These are phyloP conservation scores for Sinocyclocheilus maitianheensis DNA, from an alignment of 2,113 vertebrate species.

Conservation along the genomic window DNA sequence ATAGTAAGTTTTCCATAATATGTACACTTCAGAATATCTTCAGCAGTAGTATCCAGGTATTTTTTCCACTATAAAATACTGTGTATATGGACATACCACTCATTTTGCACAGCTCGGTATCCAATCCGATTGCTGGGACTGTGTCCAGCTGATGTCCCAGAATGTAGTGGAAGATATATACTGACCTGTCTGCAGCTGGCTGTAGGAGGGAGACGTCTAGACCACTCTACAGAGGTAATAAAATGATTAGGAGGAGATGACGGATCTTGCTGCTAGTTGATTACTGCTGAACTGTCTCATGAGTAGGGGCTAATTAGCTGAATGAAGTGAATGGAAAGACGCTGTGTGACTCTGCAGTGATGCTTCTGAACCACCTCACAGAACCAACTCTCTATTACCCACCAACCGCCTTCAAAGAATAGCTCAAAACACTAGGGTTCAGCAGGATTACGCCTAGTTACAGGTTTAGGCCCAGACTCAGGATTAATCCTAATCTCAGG, in stretches of 20 bases:
- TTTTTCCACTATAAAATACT: neutral
- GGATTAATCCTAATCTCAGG: constrained; percentile 14
- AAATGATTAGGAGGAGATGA: constrained; percentile 64
- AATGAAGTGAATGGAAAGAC: constrained; percentile 58
- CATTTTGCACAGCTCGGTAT: neutral
- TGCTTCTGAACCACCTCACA: constrained; percentile 42
- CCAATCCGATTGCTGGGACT: neutral
- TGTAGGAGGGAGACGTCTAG: constrained; percentile 38
- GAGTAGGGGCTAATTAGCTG: constrained; percentile 64
- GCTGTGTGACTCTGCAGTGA: constrained; percentile 45
- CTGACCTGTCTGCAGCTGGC: constrained; percentile 1
- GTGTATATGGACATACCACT: neutral
- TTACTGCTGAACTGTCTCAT: constrained; percentile 66
- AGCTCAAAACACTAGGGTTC: neutral
- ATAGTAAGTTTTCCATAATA: neutral
- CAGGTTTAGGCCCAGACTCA: neutral
- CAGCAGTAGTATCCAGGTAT: neutral
- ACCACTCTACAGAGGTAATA: constrained; percentile 56
- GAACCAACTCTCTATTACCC: constrained; percentile 15
- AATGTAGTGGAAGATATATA: neutral
- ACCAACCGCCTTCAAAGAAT: neutral
- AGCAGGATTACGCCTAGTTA: neutral
- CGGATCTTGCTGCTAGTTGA: constrained; percentile 61
- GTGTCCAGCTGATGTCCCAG: neutral
- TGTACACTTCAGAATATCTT: neutral